phyloP scores from a whole-genome alignment of 2,113 vertebrate genomes.

The Esox niger region DNA sequence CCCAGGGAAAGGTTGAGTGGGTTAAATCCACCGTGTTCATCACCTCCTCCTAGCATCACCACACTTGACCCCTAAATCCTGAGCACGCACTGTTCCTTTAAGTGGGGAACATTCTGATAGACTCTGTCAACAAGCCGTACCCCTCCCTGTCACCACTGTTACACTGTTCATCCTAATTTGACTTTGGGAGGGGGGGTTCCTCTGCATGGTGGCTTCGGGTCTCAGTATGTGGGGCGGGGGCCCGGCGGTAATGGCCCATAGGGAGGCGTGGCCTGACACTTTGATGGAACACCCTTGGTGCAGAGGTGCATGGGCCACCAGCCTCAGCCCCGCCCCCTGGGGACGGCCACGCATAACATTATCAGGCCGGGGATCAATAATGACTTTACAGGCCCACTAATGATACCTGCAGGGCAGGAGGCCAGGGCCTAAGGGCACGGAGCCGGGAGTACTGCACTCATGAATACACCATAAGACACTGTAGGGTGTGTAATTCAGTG shows the following conservation, averaged over 20 bases:
- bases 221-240: not conserved
- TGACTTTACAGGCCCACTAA: conserved; percentile 74
- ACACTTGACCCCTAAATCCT: no score
- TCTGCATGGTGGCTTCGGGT: not conserved
- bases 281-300: conserved; percentile 55
- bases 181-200: conserved; percentile 10
- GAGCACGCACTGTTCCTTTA: no score
- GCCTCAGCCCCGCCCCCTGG: conserved; percentile 63
- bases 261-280: not conserved
- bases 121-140: no score
- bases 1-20: no score
- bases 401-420: conserved; percentile 78
- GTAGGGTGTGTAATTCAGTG: not conserved
- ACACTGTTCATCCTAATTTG: no score
- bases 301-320: conserved; percentile 51
- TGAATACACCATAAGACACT: conserved; percentile 59
- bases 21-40: no score
- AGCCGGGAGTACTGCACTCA: conserved; percentile 62
- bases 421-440: conserved; percentile 67
- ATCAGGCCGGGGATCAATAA: conserved; percentile 75
- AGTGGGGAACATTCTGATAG: no score
- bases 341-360: conserved; percentile 63
- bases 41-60: no score
- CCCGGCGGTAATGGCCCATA: not conserved
- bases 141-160: no score